Evolutionary conservation across 1,140 invertebrate genomes (phyloP), one percentile per base, ranked within the genome.

Genomic region (Hyles vespertilio): DNA sequence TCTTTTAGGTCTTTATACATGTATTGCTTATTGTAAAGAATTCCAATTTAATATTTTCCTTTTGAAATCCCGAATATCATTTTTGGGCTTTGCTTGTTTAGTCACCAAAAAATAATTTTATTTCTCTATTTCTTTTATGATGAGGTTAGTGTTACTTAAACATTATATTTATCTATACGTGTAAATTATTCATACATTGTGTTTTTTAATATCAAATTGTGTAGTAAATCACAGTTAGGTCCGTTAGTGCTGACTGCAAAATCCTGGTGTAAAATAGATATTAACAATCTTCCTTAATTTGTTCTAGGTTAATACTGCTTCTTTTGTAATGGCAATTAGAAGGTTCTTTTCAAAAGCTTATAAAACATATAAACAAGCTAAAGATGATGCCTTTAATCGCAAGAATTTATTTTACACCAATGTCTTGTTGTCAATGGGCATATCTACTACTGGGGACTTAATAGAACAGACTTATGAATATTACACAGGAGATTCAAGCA

Each of bases 391-490:
- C 52, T 94, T 95, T 76, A 93, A 91, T 64, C 77, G 85, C 32
- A 95, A 92, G 78, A 93, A 95, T 88, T 88, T 98, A 52, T 89
- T 98, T 32, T 89, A 94, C 61, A 97, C 96, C 43, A 98, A 98
- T 89, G 91, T 96, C 3, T 89, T 91, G 22, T 93, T 97, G 72
- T 96, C 95, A 2, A 83, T 94, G 58, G 85, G 89, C 2, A 90
- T 97, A 34, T 96, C 95, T 57, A 93, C 91, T 6, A 62, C 91
- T 32, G 96, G 96, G 49, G 96, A 98, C 84, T 60, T 94, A 33
- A 73, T 97, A 12, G 94, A 97, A 81, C 96, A 98, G 83, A 91
- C 93, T 60, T 95, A 96, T 81, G 94, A 96, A 86, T 92, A 95
- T 32, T 77, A 92, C 46, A 90, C 85, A 56, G 87, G 90, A 44